These are phyloP conservation scores for Xestia xanthographa DNA, from an alignment of 2,888 invertebrate genomes.

Conservation along the genomic window DNA sequence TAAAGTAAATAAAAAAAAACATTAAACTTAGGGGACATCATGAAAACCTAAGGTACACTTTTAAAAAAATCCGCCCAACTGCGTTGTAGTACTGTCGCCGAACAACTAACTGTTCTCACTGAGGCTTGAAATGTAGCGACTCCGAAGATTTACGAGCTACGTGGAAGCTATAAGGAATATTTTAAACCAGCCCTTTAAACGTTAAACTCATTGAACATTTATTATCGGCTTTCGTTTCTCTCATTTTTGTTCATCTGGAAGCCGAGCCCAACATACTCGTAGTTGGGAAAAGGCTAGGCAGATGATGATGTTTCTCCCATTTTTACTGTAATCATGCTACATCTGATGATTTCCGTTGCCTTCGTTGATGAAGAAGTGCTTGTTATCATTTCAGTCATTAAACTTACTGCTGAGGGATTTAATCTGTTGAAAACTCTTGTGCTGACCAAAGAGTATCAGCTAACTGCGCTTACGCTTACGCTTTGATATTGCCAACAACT, in stretches of 20 bases:
- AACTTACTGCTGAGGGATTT: neutral
- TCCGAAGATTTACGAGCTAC: neutral
- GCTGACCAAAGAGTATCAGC: neutral
- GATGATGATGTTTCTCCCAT: neutral
- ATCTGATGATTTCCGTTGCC: neutral
- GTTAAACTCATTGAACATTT: neutral
- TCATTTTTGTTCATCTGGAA: too few species aligned
- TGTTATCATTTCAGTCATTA: neutral
- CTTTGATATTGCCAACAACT: too few species aligned
- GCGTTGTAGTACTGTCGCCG: conserved; percentile 66
- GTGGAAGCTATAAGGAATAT: neutral
- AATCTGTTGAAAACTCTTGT: neutral
- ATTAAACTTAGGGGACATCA: too few species aligned
- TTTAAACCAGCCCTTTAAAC: neutral
- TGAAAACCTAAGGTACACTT: too few species aligned
- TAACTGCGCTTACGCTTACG: neutral
- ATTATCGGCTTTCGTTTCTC: neutral
- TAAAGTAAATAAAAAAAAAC: too few species aligned
- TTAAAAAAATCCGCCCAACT: too few species aligned
- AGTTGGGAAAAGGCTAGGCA: too few species aligned
- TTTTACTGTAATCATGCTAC: neutral
- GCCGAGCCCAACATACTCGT: too few species aligned
- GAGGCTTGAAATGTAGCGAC: conserved; percentile 4
- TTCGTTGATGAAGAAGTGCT: neutral
- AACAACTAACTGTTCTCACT: conserved; percentile 66